Evolutionary conservation across 2,888 invertebrate genomes (phyloP).

Genomic region (Aelia acuminata): DNA sequence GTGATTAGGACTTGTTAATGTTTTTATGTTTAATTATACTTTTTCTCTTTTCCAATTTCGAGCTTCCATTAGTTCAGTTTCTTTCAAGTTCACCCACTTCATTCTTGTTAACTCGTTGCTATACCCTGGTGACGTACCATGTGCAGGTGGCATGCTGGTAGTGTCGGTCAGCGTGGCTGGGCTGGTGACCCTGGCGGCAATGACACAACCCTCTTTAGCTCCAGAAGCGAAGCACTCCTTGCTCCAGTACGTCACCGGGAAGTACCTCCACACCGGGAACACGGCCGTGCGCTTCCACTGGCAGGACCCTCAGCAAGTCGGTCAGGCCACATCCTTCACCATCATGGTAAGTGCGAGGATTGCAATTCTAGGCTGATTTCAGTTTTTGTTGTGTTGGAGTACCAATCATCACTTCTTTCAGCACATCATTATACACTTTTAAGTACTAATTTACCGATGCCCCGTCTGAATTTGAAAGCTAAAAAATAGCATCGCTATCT

Average conservation of each 20-base stretch:
- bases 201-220: conserved; percentile 90
- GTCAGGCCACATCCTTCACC: conserved; percentile 91
- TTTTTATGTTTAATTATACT: too few relatives aligned
- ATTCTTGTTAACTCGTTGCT: too few relatives aligned
- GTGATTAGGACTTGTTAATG: too few relatives aligned
- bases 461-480: too few relatives aligned
- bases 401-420: too few relatives aligned
- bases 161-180: conserved; percentile 92
- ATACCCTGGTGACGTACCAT: not conserved
- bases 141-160: conserved; percentile 87
- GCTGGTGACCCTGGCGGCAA: conserved; percentile 89
- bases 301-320: conserved; percentile 90
- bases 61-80: too few relatives aligned
- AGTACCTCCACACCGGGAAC: conserved; percentile 89
- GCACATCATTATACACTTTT: too few relatives aligned
- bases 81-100: too few relatives aligned
- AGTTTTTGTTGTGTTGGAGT: too few relatives aligned
- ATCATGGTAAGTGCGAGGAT: conserved; percentile 74
- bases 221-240: conserved; percentile 92
- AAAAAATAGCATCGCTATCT: too few relatives aligned
- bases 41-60: too few relatives aligned
- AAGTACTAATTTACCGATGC: too few relatives aligned
- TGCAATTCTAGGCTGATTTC: not conserved
- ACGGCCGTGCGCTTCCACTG: conserved; percentile 91
- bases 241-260: conserved; percentile 92